phyloP scores from a whole-genome alignment of 2,113 vertebrate genomes.

The Panurus biarmicus region DNA sequence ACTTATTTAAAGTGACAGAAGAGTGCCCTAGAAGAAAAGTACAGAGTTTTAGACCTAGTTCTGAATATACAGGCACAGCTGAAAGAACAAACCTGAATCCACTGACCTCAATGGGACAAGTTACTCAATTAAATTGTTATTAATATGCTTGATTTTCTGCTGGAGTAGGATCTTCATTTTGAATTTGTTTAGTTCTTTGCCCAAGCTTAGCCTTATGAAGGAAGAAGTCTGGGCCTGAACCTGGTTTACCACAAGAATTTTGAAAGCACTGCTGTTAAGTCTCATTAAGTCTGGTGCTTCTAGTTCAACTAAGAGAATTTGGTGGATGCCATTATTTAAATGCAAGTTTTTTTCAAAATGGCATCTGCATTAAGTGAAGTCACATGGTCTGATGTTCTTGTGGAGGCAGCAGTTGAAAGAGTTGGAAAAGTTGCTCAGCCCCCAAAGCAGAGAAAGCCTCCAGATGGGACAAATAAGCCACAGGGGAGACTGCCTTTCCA shows the following conservation, averaged over 20 bases:
- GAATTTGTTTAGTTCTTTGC: background rate
- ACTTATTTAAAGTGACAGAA: background rate
- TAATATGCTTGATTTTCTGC: background rate
- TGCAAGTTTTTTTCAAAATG: background rate
- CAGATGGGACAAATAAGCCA: background rate
- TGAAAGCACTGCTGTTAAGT: background rate
- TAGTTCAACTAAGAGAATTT: background rate
- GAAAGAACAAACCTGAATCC: background rate
- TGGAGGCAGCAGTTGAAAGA: background rate
- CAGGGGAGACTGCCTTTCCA: background rate
- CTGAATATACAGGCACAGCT: background rate
- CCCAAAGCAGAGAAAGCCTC: background rate
- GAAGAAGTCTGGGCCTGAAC: background rate
- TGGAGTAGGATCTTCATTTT: background rate
- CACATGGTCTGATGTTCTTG: background rate
- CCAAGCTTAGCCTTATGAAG: background rate
- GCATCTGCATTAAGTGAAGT: background rate
- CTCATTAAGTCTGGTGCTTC: background rate
- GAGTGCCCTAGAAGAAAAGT: background rate
- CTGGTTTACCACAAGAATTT: background rate
- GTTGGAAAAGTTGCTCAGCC: background rate
- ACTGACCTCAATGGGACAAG: background rate
- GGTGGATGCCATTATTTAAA: background rate
- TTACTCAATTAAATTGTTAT: background rate
- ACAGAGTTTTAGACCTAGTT: background rate